Evolutionary conservation across 2,888 invertebrate genomes (phyloP), one percentile per base, ranked within the genome.

Genomic region (Oscheius sp.): DNA sequence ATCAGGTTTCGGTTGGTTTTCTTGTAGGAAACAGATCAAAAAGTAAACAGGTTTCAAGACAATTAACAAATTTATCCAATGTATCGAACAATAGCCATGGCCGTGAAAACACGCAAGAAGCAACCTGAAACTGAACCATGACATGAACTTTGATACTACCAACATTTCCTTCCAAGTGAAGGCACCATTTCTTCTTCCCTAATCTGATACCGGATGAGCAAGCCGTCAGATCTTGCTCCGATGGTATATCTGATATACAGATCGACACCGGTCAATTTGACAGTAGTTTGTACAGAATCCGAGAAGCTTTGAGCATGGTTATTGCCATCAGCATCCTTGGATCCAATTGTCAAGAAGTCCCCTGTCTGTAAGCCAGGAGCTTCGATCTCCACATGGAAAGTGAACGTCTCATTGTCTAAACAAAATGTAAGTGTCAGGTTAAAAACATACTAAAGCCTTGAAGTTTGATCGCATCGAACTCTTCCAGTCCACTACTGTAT

Each of bases 171-270:
- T 21, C 21, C 21, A 21, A 21, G 21, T 21, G 21, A 21, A 5
- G 42, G 42, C 42, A 5, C 42, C 3, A 42, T 42, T 42, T 42
- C 42, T 42, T 42, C 42, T 42, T 42, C 42, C 3, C 42, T 42
- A 10, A 60, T n/a, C 2, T 10, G 33, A 33, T 60, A 60, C 11
- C 59, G 59, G 9, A 60, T 35, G 2, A 60, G 35, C 3, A 60
- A 2, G 11, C 59, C 59, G 13, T 60, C 35, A 5, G 59, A 60
- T 42, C 9, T 21, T 2, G 33, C 5, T 32, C 59, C 59, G 2
- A 60, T 32, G 2, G 35, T 35, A 33, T 60, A 60, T 60, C 59
- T 35, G 2, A 60, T 60, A 32, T 32, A 60, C n/a, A 60, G 10
- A 10, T 35, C 10, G n/a, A n/a, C 32, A 5, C 59, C 59, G 9